Percentiles rank a stretch among this genome's conserved stretches.
Conservation (phyloP, 2,888 invertebrate genomes). For the Arge pagana region DNA sequence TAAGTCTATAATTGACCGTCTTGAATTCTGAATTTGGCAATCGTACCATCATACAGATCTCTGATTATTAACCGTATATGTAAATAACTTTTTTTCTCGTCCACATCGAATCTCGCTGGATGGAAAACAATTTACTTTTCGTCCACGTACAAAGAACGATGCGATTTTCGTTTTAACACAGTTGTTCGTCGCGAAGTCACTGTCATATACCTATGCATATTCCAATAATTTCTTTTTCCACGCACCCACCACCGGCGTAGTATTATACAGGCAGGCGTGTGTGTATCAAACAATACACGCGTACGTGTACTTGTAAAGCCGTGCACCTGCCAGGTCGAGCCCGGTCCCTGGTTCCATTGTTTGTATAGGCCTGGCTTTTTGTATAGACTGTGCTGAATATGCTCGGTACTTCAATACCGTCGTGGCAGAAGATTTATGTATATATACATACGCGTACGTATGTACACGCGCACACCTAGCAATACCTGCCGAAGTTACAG, state of each 20-base stretch:
- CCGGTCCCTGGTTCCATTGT: conserved; percentile 15
- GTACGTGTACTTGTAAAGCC: background rate
- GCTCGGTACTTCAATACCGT: background rate
- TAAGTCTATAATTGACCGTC: conserved; percentile 17
- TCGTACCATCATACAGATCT: background rate
- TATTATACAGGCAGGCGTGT: background rate
- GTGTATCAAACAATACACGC: background rate
- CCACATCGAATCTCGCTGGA: background rate
- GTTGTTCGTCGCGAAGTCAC: background rate
- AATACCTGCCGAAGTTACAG: too few relatives aligned
- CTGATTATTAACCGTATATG: background rate
- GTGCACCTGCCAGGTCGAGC: conserved; percentile 13
- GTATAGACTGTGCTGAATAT: conserved; percentile 14
- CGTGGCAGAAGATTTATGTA: background rate
- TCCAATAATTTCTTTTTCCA: background rate
- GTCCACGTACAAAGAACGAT: background rate
- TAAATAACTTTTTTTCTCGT: background rate
- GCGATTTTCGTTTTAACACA: background rate
- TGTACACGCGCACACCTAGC: too few relatives aligned
- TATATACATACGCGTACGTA: background rate
- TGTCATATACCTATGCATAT: background rate
- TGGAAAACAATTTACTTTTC: background rate
- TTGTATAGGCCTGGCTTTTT: conserved; percentile 20
- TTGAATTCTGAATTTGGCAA: conserved; percentile 7
- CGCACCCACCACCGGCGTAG: background rate